Percentiles rank a stretch among this genome's conserved stretches.
Evolutionary conservation across 1,140 invertebrate genomes (phyloP).

Genomic region (Archegozetes longisetosus): DNA sequence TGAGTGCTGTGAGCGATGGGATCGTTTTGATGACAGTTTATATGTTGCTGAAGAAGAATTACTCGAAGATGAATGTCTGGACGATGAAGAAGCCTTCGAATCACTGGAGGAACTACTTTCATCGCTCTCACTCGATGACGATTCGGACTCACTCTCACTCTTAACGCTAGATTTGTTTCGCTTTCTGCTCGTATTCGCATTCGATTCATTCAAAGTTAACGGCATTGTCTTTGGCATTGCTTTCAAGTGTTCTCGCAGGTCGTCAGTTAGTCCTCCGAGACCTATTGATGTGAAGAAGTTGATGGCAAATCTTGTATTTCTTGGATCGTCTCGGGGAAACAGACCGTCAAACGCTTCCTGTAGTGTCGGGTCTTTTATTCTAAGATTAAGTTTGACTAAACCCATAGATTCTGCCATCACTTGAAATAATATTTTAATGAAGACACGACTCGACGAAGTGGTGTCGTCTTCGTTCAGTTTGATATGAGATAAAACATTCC

Average conservation of each 20-base stretch:
- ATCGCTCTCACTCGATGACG: not conserved
- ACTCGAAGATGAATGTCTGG: not conserved
- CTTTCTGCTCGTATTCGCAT: not conserved
- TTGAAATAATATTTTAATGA: constrained; percentile 93
- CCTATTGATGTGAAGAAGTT: constrained; percentile 99
- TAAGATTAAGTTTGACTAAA: constrained; percentile 67
- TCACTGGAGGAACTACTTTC: not conserved
- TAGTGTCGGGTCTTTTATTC: constrained; percentile 74
- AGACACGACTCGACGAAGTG: constrained; percentile 89
- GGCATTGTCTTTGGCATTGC: not conserved
- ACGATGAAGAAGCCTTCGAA: not conserved
- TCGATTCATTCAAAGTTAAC: not conserved
- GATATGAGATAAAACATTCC: constrained; percentile 69
- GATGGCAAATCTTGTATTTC: constrained; percentile 93
- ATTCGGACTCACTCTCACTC: not conserved
- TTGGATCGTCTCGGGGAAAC: constrained; percentile 87
- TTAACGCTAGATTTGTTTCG: not conserved
- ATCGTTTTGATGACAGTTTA: not conserved
- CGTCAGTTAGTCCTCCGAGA: constrained; percentile 70
- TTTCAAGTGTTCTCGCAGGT: constrained; percentile 17
- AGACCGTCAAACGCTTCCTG: constrained; percentile 73
- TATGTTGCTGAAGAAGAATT: not conserved
- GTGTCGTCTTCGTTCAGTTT: constrained; percentile 92
- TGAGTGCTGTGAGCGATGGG: not conserved
- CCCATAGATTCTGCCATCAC: constrained; percentile 95